Conservation (phyloP, 2,888 invertebrate genomes). For the Cheilosia vulpina region DNA sequence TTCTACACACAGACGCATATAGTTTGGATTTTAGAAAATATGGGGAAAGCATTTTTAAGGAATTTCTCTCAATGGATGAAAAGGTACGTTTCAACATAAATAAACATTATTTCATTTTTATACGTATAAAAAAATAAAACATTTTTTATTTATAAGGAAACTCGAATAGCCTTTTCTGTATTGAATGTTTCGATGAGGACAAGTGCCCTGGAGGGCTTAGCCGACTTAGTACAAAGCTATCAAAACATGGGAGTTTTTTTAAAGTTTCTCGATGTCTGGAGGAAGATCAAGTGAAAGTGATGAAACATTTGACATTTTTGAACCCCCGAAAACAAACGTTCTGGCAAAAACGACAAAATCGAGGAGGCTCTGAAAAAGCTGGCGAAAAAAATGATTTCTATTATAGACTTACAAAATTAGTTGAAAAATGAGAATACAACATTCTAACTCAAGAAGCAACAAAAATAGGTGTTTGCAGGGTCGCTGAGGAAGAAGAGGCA, state of each 20-base stretch:
- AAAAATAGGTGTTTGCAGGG: not conserved
- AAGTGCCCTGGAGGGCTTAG: not conserved
- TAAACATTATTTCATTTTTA: not conserved
- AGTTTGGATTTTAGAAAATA: not conserved
- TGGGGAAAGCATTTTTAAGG: not conserved
- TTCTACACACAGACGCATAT: not conserved
- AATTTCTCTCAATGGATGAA: not conserved
- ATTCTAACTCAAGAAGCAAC: not conserved
- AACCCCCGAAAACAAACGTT: not conserved
- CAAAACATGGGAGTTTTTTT: too few relatives aligned
- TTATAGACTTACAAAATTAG: not conserved
- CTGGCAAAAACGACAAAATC: not conserved
- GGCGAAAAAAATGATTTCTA: not conserved
- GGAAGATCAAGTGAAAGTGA: not conserved
- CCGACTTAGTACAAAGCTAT: not conserved
- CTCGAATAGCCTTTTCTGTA: not conserved
- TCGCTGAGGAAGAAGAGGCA: conserved; percentile 1
- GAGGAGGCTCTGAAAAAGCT: not conserved
- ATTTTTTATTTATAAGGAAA: not conserved
- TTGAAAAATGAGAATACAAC: not conserved
- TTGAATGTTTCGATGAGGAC: not conserved
- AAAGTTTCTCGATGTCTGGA: not conserved
- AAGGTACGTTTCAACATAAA: not conserved
- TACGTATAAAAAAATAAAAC: not conserved
- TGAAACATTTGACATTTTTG: conserved; percentile 4